Percentiles rank a stretch among this genome's conserved stretches.
phyloP scores from a whole-genome alignment of 2,113 vertebrate genomes.

The Dromiciops gliroides region DNA sequence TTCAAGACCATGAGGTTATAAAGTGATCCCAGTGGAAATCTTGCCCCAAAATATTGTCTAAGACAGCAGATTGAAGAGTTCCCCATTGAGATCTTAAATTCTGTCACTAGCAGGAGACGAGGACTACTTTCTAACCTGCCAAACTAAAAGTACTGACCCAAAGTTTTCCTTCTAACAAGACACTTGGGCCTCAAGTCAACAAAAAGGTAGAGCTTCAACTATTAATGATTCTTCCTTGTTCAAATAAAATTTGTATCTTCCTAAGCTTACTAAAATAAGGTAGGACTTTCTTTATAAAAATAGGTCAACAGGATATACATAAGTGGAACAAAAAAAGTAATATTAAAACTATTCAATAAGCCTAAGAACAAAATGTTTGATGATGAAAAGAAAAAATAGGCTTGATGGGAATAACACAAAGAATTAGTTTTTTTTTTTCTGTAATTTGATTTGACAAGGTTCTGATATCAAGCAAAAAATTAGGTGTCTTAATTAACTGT shows the following conservation, averaged over 20 bases:
- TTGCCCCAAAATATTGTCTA: neutral
- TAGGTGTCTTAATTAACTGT: too few species aligned
- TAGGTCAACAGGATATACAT: neutral
- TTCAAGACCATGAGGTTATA: neutral
- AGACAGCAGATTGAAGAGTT: neutral
- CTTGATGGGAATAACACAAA: neutral
- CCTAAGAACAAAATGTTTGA: neutral
- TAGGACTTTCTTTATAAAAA: neutral
- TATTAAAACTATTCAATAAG: neutral
- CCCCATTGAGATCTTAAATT: neutral
- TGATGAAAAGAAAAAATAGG: neutral
- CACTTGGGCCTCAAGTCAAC: neutral
- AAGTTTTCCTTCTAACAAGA: neutral
- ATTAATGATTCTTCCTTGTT: neutral
- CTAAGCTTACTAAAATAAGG: neutral
- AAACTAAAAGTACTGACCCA: neutral
- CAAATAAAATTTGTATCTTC: neutral
- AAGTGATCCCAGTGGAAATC: neutral
- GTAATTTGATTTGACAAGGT: too few species aligned
- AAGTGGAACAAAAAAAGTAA: neutral
- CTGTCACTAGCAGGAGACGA: neutral
- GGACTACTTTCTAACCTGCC: neutral
- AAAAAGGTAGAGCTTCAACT: neutral
- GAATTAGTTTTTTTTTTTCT: too few species aligned
- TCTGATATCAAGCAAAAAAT: too few species aligned